Evolutionary conservation across 2,113 vertebrate genomes (phyloP), one percentile per base, ranked within the genome.

Genomic region (Boulengeromyrus knoepffleri): DNA sequence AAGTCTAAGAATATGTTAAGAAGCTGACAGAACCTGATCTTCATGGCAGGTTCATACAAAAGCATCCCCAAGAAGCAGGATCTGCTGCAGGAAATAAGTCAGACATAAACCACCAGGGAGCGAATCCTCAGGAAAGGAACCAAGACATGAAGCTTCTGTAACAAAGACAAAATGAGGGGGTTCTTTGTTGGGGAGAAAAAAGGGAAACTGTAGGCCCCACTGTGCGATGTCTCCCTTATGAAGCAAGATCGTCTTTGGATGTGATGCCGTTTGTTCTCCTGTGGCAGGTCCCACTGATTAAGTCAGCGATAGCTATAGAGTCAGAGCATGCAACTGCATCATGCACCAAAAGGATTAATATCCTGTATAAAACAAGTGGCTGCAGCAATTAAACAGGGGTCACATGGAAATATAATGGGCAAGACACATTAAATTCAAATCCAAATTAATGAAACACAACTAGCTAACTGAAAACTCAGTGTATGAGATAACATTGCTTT

Each of bases 11-110:
- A 49, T 39, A 9, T 74, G 21, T 39, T 88, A 56, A 80, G 88
- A 89, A 47, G 88, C 45, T 74, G 13, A 46, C 39, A 46, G 24
- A 27, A 27, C 27, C 39, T 21, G 17, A 31, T 89, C 36, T 36
- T 62, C 47, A 80, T 52, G 46, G 49, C 70, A 89, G 66, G 46
- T 53, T 36, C 39, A 74, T 49, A 47, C 24, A 47, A 47, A 50
- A 19, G 19, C 17, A 74, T 89, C 88, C 58, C 1, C 58, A 70
- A 62, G 31, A 53, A 24, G 52, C 53, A 24, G 45, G 21, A 85
- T 24, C 52, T 62, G 87, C 50, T 42, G 36, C 17, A 74, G 50
- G 42, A 88, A 89, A 89, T 53, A 80, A 87, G 77, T 89, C 88
- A 80, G 70, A 53, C 45, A 52, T 53, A 45, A 85, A 85, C 83